Evolutionary conservation across 1,140 invertebrate genomes (phyloP), one percentile per base, ranked within the genome.

Genomic region (Cydia strobilella): DNA sequence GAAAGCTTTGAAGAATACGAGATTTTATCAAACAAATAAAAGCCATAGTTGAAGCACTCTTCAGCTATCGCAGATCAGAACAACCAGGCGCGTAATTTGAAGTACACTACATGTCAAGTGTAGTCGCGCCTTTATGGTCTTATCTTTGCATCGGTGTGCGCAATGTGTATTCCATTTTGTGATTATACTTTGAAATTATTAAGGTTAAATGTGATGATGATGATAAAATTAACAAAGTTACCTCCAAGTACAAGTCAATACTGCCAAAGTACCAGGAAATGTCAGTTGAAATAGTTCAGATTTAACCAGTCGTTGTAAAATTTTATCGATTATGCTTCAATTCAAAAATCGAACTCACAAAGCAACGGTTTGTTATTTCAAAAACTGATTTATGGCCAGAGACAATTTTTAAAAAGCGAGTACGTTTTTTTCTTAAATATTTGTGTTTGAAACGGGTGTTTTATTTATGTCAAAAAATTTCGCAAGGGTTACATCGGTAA

Each of bases 371-470:
- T 90, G 88, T 90, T 90, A 89, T 88, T 88, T 87, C 76, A 59
- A 78, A 42, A 84, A 84, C 84, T 91, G 90, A 92, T 90, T 92
- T 92, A 92, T 90, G 86, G 76, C 83, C 77, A 85, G 82, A 86
- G 87, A 89, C 86, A 90, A 89, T 88, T 81, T 59, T 90, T 88
- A 73, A 86, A 89, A 90, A 88, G 79, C 77, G 80, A 81, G 79
- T 79, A 77, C 65, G 74, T 79, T 86, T 89, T 88, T 92, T 92
- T 82, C 54, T 89, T 89, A 84, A 88, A 92, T 92, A 91, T 92
- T 92, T 92, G 89, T 90, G 80, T 90, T 90, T 75, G 72, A 78
- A 85, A 89, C 88, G 90, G 89, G 89, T 91, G 89, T 92, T 91
- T 92, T 92, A 88, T 91, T 90, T 92, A 87, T 85, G 85, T 86